Evolutionary conservation across 2,797 vertebrate species (phyloP).

Genomic region (Arnoldichthys spilopterus): DNA sequence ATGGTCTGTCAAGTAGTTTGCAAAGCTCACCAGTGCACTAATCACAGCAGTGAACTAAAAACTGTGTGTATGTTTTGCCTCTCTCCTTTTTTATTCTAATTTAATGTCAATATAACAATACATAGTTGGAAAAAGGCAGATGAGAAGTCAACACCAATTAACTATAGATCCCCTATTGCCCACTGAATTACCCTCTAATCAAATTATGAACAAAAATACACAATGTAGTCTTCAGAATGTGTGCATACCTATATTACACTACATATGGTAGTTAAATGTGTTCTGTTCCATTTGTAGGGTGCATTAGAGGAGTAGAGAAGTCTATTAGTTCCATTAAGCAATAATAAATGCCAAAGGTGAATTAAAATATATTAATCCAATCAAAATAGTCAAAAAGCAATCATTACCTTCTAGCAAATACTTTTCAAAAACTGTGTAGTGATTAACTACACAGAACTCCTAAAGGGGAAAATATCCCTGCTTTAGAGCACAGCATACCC

Average conservation of each 20-base stretch:
- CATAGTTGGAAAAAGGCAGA: no score
- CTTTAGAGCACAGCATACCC: not conserved
- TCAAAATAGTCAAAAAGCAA: not conserved
- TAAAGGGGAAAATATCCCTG: not conserved
- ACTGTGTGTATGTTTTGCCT: no score
- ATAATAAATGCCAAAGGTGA: not conserved
- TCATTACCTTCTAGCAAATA: not conserved
- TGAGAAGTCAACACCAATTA: not conserved
- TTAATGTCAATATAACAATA: not conserved
- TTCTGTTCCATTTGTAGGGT: not conserved
- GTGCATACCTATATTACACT: not conserved
- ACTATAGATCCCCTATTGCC: not conserved
- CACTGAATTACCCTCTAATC: not conserved
- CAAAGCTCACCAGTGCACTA: no score
- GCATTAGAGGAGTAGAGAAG: not conserved
- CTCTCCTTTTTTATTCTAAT: no score
- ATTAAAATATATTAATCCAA: not conserved
- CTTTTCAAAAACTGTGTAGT: not conserved
- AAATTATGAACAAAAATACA: not conserved
- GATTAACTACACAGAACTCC: not conserved
- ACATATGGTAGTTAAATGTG: no score
- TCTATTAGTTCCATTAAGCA: not conserved
- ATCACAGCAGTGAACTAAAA: no score
- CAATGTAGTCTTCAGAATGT: not conserved
- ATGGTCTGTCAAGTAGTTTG: no score